Percentiles rank a stretch among this genome's conserved stretches.
Evolutionary conservation across 2,797 vertebrate species (phyloP).

Genomic region (Threskiornis aethiopicus): DNA sequence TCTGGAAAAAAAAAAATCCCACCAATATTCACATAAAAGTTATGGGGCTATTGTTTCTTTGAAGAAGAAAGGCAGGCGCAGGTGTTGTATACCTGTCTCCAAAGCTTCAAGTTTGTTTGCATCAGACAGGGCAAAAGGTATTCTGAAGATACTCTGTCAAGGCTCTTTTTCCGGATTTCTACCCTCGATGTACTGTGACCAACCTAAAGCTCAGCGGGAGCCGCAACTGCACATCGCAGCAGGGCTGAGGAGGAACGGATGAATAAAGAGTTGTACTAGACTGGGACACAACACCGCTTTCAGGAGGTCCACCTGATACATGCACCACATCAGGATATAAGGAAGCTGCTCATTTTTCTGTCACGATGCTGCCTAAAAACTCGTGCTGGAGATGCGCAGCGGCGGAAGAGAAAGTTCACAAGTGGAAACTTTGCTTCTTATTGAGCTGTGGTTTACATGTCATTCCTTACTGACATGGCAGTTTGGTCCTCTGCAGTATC

Average conservation of each 20-base stretch:
- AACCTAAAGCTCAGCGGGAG: not conserved
- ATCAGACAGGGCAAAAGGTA: not conserved
- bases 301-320: not conserved
- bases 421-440: not conserved
- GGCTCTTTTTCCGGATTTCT: not conserved
- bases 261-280: not conserved
- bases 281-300: not conserved
- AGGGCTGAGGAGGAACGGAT: not conserved
- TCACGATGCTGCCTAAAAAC: not conserved
- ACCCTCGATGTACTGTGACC: not conserved
- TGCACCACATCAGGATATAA: not conserved
- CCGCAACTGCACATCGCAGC: rapidly evolving
- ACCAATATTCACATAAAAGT: not conserved
- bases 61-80: not conserved
- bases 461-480: not conserved
- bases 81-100: not conserved
- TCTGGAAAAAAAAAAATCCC: not conserved
- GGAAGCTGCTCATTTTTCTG: not conserved
- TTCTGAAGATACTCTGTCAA: not conserved
- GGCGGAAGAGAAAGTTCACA: not conserved
- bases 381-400: rapidly evolving
- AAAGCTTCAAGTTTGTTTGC: not conserved
- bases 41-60: not conserved
- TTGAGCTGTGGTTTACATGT: not conserved
- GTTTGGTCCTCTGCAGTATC: not conserved